These are phyloP conservation scores for Malacoctenus gilli DNA, from an alignment of 2,797 vertebrate genomes.

Conservation along the genomic window DNA sequence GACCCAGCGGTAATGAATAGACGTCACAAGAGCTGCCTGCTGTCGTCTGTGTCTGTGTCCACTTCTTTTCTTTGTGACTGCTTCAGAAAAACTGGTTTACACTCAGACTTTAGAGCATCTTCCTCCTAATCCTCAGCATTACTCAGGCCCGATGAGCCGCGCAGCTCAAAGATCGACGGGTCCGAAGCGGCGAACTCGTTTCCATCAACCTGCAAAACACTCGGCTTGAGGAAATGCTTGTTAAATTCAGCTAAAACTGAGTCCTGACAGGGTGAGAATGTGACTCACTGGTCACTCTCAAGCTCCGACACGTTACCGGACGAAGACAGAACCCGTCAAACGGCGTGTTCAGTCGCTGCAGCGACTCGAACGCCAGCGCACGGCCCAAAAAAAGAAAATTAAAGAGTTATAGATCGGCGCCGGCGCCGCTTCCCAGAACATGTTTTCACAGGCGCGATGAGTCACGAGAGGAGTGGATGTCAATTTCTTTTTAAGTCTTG, in stretches of 20 bases:
- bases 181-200: too few relatives aligned
- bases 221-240: background rate
- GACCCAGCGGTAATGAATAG: too few relatives aligned
- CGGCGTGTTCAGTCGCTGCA: constrained; percentile 12
- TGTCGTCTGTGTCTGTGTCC: too few relatives aligned
- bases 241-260: background rate
- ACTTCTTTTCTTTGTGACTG: too few relatives aligned
- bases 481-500: constrained; percentile 7
- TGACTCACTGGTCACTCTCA: background rate
- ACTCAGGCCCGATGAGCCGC: too few relatives aligned
- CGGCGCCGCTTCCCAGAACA: background rate
- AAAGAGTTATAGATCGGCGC: constrained; percentile 17
- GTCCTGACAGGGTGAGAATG: background rate
- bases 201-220: too few relatives aligned
- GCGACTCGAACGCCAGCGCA: background rate
- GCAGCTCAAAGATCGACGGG: too few relatives aligned
- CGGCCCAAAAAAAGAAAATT: background rate
- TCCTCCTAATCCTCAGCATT: too few relatives aligned
- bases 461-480: background rate
- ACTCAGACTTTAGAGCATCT: too few relatives aligned
- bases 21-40: too few relatives aligned
- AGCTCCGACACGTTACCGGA: constrained; percentile 1
- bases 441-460: constrained; percentile 11
- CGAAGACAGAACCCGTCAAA: constrained; percentile 1
- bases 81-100: too few relatives aligned